phyloP scores from a whole-genome alignment of 2,888 invertebrate genomes.

The Tenthredo mesomela region DNA sequence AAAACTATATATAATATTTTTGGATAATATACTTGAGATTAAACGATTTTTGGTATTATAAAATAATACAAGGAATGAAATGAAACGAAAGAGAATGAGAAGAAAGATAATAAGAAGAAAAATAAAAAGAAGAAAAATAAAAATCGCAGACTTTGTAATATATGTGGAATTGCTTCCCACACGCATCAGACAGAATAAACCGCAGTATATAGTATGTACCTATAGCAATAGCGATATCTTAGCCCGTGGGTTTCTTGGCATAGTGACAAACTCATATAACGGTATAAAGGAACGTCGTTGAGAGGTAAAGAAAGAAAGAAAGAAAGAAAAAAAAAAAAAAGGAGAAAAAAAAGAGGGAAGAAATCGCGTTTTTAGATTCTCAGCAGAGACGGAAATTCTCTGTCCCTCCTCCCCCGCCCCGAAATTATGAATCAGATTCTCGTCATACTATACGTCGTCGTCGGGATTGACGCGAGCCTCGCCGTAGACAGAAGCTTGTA shows the following conservation, averaged over 20 bases:
- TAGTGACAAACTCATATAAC: neutral
- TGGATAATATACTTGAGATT: neutral
- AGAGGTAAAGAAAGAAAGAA: neutral
- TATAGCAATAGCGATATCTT: neutral
- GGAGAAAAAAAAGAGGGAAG: neutral
- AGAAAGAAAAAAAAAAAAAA: neutral
- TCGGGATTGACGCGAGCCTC: neutral
- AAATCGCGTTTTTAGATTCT: neutral
- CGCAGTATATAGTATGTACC: neutral
- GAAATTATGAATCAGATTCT: neutral
- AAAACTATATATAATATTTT: neutral
- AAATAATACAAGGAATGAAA: neutral
- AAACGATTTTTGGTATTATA: neutral
- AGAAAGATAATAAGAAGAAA: neutral
- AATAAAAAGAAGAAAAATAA: neutral
- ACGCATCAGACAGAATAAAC: neutral
- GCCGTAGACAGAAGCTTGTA: neutral
- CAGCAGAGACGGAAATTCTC: neutral
- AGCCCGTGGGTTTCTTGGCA: conserved; percentile 1
- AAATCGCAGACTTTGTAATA: neutral
- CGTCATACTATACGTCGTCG: neutral
- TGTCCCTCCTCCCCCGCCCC: neutral
- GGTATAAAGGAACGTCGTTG: neutral
- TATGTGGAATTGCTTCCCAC: neutral
- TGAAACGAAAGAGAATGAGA: neutral